A percentile compares a stretch with the other conserved stretches of the same genome.
phyloP scores from a whole-genome alignment of 1,140 invertebrate species.

The Rhyacophila brunnea region DNA sequence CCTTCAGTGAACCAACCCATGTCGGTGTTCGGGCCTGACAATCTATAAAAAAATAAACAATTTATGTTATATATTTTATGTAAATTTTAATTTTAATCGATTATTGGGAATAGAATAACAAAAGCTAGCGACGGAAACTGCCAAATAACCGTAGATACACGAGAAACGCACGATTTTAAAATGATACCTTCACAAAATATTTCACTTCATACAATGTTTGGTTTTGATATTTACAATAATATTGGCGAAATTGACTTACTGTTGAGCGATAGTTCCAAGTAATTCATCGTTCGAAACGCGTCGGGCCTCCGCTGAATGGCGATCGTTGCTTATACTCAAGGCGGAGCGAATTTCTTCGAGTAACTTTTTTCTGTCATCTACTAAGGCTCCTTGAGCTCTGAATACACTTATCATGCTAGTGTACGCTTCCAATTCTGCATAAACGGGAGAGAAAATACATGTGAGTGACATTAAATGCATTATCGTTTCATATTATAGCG shows the following conservation, averaged over 20 bases:
- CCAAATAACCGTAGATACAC: too few species aligned
- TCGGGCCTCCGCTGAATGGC: constrained; percentile 86
- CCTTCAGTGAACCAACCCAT: constrained; percentile 87
- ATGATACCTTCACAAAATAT: too few species aligned
- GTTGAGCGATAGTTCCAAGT: constrained; percentile 81
- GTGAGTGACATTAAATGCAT: constrained; percentile 24
- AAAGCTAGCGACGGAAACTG: too few species aligned
- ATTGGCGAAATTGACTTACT: constrained; percentile 58
- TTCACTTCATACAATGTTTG: too few species aligned
- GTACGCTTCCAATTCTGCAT: constrained; percentile 86
- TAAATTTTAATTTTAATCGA: too few species aligned
- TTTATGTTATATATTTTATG: constrained; percentile 1
- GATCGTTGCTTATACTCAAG: constrained; percentile 84
- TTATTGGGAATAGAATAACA: too few species aligned
- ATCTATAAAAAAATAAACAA: constrained; percentile 54
- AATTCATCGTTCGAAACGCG: constrained; percentile 89
- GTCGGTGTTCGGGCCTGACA: constrained; percentile 75
- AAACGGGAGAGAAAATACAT: constrained; percentile 38
- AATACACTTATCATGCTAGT: constrained; percentile 83
- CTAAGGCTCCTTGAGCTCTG: constrained; percentile 86
- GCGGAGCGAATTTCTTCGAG: constrained; percentile 76
- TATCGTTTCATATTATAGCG: background rate
- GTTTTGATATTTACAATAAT: too few species aligned
- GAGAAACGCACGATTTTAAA: too few species aligned
- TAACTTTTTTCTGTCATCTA: constrained; percentile 78